These are phyloP conservation scores for Pangasius krempfi DNA, from an alignment of 2,797 vertebrate species.

Conservation along the genomic window DNA sequence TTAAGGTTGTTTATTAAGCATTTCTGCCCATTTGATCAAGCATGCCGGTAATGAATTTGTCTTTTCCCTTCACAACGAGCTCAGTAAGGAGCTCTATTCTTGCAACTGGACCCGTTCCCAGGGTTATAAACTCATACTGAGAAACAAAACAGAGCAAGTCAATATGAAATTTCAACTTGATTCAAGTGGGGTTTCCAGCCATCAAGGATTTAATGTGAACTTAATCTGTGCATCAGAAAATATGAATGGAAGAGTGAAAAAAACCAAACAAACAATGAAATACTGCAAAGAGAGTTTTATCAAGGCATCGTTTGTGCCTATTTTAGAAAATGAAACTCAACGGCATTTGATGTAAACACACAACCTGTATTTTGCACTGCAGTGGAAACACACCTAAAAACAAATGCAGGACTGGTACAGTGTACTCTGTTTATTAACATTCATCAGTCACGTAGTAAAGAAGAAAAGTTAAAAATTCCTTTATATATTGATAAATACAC, in stretches of 20 bases:
- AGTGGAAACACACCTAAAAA: neutral
- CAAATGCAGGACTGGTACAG: neutral
- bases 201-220: neutral
- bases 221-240: neutral
- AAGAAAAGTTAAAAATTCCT: too few species aligned
- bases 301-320: neutral
- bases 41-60: neutral
- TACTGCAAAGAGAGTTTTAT: neutral
- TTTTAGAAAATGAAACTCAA: neutral
- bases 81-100: neutral
- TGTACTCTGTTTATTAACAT: neutral
- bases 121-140: neutral
- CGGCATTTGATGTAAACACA: neutral
- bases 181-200: neutral
- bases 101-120: slow-evolving; percentile 12
- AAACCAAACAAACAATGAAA: neutral
- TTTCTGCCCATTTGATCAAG: neutral
- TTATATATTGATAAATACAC: neutral
- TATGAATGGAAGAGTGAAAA: neutral
- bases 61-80: slow-evolving; percentile 2
- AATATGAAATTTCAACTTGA: slow-evolving; percentile 3
- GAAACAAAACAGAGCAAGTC: neutral
- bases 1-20: slow-evolving; percentile 8
- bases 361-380: neutral
- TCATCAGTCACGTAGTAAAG: neutral